Base-by-base conservation (phyloP, 2,888 invertebrate genomes). In the Nematopogon swammerdamellus region DNA sequence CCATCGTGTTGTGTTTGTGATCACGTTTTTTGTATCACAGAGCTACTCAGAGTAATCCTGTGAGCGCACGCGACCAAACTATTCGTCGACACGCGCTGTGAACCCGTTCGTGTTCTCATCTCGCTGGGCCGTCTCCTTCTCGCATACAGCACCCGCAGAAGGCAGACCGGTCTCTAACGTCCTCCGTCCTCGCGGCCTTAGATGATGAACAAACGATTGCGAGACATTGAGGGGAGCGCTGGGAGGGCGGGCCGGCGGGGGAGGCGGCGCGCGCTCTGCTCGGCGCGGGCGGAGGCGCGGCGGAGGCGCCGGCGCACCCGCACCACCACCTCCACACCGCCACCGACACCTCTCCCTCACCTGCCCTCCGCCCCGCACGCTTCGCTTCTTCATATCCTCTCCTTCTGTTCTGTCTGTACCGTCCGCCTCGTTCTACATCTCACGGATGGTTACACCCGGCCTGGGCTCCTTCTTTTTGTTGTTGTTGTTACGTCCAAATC, bases 111-210 rank as follows among this genome's bases (percentile, higher is more conserved):
- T 70, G 74, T 73, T 71, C 63, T 70, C 68, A 72, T 74, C 67
- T 36, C 20, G n/a, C 36, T 14, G 63, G 80, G 81, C 84, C 81
- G 87, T 86, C 86, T 86, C 88, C 88, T 88, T 88, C 88, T 88
- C 87, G 83, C 80, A 83, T 88, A 88, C 88, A 87, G 87, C 88
- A 87, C 82, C 86, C 85, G 88, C 87, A 85, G 88, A 87, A 88
- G 88, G 87, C 83, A 85, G 85, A 83, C 68, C 61, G 65, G 63
- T 72, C 66, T 64, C 62, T 51, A 64, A 72, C 44, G 75, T 76
- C 80, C 80, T 79, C 73, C 74, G 70, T 76, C 75, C 71, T 80
- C 81, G 81, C 80, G 74, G 75, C 80, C 79, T 77, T 79, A 68
- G 64, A 77, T 68, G 77, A 81, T 67, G 76, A 70, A 59, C 63